A percentile compares a stretch with the other conserved stretches of the same genome.
Evolutionary conservation across 2,888 invertebrate species (phyloP).

Genomic region (Frankliniella fusca): DNA sequence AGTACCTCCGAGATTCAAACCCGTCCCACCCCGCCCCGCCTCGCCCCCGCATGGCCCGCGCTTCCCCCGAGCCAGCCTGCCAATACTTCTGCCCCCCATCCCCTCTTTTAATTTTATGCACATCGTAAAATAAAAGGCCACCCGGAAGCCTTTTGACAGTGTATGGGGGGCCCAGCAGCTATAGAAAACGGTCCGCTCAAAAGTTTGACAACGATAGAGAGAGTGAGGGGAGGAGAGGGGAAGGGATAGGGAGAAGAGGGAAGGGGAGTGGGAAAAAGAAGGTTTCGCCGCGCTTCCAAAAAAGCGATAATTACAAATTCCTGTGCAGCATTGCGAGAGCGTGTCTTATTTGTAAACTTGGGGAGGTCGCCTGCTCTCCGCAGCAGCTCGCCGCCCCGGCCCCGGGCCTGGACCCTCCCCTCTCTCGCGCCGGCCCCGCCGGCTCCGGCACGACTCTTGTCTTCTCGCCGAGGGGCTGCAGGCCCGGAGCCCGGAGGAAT

Average conservation of each 20-base stretch:
- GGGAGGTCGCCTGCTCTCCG: neutral
- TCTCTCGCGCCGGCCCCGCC: neutral
- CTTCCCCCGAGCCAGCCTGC: neutral
- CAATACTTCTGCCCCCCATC: neutral
- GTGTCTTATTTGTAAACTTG: constrained; percentile 17
- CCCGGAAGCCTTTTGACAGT: neutral
- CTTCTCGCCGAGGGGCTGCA: neutral
- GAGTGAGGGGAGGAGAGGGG: neutral
- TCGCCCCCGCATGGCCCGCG: neutral
- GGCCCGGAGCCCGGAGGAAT: neutral
- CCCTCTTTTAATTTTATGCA: neutral
- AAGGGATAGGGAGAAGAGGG: neutral
- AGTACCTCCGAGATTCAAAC: neutral
- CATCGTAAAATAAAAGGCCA: neutral
- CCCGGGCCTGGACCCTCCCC: neutral
- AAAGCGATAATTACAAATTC: constrained; percentile 21
- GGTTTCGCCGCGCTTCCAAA: neutral
- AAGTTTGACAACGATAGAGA: neutral
- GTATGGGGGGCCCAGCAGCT: too few relatives aligned
- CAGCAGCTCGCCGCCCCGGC: neutral
- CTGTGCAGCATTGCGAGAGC: neutral
- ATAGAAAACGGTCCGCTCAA: too few relatives aligned
- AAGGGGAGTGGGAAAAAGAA: neutral
- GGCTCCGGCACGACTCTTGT: neutral
- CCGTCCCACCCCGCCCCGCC: neutral